Conservation (phyloP, 2,113 vertebrate species). For the Bubo bubo region DNA sequence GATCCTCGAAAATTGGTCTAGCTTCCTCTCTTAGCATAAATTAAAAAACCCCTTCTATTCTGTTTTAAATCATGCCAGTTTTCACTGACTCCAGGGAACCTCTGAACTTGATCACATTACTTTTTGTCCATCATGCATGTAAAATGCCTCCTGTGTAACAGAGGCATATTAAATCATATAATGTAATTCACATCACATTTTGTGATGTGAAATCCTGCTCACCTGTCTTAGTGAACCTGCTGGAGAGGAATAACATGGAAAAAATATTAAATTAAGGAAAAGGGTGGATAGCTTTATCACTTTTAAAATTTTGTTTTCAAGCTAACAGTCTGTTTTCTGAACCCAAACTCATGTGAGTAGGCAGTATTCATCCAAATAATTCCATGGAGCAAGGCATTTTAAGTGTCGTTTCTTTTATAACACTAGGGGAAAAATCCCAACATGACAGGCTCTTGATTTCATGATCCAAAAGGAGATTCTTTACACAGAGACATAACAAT, state of each 20-base stretch:
- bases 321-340: background rate
- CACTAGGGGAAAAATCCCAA: fast-evolving
- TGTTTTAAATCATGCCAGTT: background rate
- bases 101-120: background rate
- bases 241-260: background rate
- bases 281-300: background rate
- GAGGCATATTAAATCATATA: background rate
- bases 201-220: background rate
- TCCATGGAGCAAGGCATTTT: background rate
- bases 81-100: background rate
- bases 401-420: background rate
- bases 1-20: background rate
- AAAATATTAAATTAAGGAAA: background rate
- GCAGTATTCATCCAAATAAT: background rate
- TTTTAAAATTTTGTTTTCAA: background rate
- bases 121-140: background rate
- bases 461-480: background rate
- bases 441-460: background rate
- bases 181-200: background rate
- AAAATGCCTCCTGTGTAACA: background rate
- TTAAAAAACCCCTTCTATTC: background rate
- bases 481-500: background rate
- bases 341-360: background rate
- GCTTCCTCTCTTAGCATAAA: background rate
- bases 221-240: background rate